Base-by-base conservation (phyloP, 2,797 vertebrate genomes). In the Rachycentron canadum region DNA sequence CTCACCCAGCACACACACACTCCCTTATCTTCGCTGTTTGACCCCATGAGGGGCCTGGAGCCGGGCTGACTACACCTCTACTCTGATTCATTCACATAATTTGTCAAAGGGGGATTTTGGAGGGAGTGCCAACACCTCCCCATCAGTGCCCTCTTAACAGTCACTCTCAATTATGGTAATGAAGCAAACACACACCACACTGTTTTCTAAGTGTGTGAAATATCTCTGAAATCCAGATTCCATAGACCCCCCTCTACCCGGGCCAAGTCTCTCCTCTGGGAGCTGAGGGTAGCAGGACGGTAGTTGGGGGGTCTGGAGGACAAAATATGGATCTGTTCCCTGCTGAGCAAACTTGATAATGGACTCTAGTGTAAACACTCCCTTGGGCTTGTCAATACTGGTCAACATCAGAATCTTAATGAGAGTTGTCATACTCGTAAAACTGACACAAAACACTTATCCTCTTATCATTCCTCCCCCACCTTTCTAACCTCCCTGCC, bases 121-220 rank as follows among this genome's bases (percentile, higher is more conserved):
- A 7, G 30, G 32, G 76, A 23, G 10, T 25, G n/a, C 74, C 65
- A 79, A 81, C 86, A 69, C 69, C 76, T 78, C 78, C 78, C 76
- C 13, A n/a, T 69, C 55, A 43, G 25, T 69, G 53, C 83, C 53
- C 68, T 56, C 61, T 40, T 10, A 82, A 73, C 84, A 81, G 69
- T 88, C 89, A 69, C 84, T 84, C 84, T 88, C 79, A 87, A 87
- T 93, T 93, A 92, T 91, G 90, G 41, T 90, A 90, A 92, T 92
- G 82, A 88, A 69, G 79, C 79, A 87, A 90, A 90, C 85, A 91
- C 78, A 88, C 76, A 82, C 76, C 83, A 75, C 67, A 56, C 58
- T 61, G 57, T 72, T 84, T 78, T 83, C 14, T 58, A 47, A 81
- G 78, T 83, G 88, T 85, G 80, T 88, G 86, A 88, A 88, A 81